These are phyloP conservation scores for Gopherus flavomarginatus DNA, from an alignment of 2,113 vertebrate species.

Conservation along the genomic window DNA sequence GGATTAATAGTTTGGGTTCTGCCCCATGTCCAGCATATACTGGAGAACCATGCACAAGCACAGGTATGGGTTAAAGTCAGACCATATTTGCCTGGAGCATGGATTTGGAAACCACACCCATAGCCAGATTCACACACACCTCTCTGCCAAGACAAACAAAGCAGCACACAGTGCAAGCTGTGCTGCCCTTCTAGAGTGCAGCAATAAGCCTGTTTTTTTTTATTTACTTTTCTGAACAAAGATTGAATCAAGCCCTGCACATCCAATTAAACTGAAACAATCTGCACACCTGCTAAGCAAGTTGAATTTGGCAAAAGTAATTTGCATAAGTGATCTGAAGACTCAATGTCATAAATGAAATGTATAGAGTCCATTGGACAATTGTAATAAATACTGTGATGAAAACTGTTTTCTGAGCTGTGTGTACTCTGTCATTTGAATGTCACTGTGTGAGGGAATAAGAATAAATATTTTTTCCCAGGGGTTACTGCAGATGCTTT, in stretches of 20 bases:
- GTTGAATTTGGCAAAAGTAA: not conserved
- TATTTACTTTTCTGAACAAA: not conserved
- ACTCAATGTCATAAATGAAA: not conserved
- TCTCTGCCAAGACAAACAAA: not conserved
- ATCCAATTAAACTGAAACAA: not conserved
- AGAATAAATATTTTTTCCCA: not conserved
- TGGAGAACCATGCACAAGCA: not conserved
- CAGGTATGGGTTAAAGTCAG: not conserved
- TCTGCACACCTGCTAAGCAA: not conserved
- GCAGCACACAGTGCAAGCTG: not conserved
- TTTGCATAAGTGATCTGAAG: not conserved
- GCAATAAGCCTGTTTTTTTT: not conserved
- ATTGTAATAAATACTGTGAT: not conserved
- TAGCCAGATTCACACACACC: not conserved
- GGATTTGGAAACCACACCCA: not conserved
- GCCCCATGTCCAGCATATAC: not conserved
- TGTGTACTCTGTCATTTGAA: not conserved
- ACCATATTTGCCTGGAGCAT: not conserved
- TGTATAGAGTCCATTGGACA: not conserved
- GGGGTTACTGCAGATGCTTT: not conserved
- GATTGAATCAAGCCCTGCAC: not conserved
- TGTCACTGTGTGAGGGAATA: not conserved
- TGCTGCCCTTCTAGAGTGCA: not conserved
- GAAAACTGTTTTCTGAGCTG: slow-evolving; percentile 8
- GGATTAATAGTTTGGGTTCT: not conserved